Evolutionary conservation across 2,797 vertebrate genomes (phyloP).

Genomic region (Buphagus erythrorhynchus): DNA sequence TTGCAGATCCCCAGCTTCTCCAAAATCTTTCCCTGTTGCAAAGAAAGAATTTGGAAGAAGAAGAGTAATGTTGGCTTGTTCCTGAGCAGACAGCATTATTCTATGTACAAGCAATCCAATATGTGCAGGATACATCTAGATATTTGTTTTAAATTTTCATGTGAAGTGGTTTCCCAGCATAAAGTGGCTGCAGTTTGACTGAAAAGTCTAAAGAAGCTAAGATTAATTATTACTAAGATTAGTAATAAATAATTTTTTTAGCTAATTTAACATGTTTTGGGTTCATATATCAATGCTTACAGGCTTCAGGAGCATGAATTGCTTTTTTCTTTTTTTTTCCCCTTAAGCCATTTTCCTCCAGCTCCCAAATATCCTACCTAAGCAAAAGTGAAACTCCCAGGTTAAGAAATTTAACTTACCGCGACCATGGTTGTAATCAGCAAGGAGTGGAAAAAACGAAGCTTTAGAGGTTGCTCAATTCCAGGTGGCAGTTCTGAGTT

Average conservation of each 20-base stretch:
- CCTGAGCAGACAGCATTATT: neutral
- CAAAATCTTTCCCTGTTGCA: conserved; percentile 77
- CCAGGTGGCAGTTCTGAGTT: conserved; percentile 79
- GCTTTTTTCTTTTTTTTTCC: accelerated
- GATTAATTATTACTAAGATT: neutral
- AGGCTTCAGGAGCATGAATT: neutral
- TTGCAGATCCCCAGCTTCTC: conserved; percentile 78
- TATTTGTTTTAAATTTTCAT: neutral
- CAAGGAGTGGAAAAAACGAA: conserved; percentile 74
- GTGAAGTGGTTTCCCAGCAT: neutral
- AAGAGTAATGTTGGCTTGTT: neutral
- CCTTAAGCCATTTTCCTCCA: neutral
- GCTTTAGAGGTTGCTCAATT: conserved; percentile 77
- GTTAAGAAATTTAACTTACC: conserved; percentile 74
- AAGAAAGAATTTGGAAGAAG: neutral
- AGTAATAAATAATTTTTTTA: neutral
- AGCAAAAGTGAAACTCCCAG: neutral
- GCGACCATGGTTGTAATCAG: conserved; percentile 68
- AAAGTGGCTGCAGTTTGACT: neutral
- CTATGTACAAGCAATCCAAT: neutral
- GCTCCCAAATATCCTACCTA: neutral
- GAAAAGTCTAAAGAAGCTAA: neutral
- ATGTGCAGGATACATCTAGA: neutral
- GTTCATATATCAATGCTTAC: neutral
- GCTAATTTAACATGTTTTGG: neutral